Evolutionary conservation across 2,888 invertebrate species (phyloP).

Genomic region (Ecliptopera silaceata): DNA sequence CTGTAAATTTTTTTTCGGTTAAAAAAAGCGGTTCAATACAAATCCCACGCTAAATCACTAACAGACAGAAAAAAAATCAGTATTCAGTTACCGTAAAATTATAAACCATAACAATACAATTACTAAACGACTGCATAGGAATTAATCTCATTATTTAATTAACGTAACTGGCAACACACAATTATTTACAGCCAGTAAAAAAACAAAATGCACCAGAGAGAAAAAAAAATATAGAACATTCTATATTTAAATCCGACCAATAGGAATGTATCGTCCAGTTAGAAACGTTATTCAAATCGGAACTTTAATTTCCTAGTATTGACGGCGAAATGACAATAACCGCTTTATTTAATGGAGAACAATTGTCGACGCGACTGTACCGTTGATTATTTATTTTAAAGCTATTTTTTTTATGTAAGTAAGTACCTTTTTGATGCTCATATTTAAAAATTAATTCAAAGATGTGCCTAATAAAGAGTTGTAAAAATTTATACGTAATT

Average conservation of each 20-base stretch:
- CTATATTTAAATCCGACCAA: conserved; percentile 40
- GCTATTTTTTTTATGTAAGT: background rate
- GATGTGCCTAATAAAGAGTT: too few species aligned
- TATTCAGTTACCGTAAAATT: background rate
- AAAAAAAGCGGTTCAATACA: background rate
- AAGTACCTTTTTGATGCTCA: too few species aligned
- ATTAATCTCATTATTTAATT: conserved; percentile 6
- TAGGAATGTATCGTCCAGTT: conserved; percentile 32
- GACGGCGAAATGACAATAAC: conserved; percentile 22
- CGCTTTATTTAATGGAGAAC: conserved; percentile 28
- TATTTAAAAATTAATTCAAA: too few species aligned
- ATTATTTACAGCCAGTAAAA: conserved; percentile 6
- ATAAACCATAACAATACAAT: conserved; percentile 1
- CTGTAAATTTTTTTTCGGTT: too few species aligned
- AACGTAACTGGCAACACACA: conserved; percentile 7
- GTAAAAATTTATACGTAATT: too few species aligned
- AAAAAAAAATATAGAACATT: conserved; percentile 22
- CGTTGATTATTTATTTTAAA: conserved; percentile 27
- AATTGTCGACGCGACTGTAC: conserved; percentile 30
- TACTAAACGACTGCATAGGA: background rate
- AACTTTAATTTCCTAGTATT: conserved; percentile 59
- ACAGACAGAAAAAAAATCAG: background rate
- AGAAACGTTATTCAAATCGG: conserved; percentile 46
- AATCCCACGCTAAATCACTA: background rate
- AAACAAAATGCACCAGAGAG: too few species aligned